Conservation (phyloP, 2,797 vertebrate species). For the Myiothlypis coronata region DNA sequence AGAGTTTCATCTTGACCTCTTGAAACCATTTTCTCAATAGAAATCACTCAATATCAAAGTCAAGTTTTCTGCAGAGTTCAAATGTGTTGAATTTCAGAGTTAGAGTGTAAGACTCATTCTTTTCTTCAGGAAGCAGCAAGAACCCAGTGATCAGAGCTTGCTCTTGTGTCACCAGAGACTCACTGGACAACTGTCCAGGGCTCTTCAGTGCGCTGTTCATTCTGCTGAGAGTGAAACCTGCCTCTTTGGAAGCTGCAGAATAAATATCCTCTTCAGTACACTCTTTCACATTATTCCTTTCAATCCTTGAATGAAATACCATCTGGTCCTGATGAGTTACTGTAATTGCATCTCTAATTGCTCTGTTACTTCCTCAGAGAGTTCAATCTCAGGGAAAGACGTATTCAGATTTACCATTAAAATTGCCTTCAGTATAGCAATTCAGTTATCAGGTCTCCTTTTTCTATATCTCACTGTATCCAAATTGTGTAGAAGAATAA, state of each 20-base stretch:
- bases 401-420: constrained; percentile 21
- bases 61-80: neutral
- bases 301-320: constrained; percentile 57
- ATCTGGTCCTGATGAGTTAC: constrained; percentile 63
- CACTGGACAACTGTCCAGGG: neutral
- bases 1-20: neutral
- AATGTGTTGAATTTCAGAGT: neutral
- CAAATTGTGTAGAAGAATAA: neutral
- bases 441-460: neutral
- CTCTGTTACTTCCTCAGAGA: constrained; percentile 57
- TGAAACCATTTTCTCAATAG: neutral
- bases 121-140: neutral
- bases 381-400: constrained; percentile 30
- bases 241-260: constrained; percentile 1
- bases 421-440: constrained; percentile 1
- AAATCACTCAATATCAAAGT: neutral
- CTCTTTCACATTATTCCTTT: constrained; percentile 44
- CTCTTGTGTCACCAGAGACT: neutral
- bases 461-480: neutral
- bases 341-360: constrained; percentile 61
- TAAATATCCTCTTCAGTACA: constrained; percentile 37
- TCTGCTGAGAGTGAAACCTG: neutral
- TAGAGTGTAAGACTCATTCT: neutral
- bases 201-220: neutral
- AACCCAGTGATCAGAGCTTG: neutral